Evolutionary conservation across 2,888 invertebrate genomes (phyloP), one percentile per base, ranked within the genome.

Genomic region (Tineola bisselliella): DNA sequence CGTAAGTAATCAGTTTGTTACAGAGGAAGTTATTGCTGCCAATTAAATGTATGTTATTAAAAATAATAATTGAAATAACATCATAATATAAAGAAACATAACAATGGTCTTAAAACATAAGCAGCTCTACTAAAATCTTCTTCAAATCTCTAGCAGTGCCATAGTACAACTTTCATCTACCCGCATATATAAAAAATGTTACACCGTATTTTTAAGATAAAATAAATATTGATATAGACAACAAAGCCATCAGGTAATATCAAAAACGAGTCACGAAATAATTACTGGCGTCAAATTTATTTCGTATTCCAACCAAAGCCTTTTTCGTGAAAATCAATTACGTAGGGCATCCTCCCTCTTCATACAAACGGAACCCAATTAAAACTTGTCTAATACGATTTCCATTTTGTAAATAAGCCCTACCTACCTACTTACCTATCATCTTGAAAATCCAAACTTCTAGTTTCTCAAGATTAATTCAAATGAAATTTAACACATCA

Each of bases 291-390:
- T 64, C 63, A 63, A 38, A 61, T 19, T 62, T 44, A 62, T 64
- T 68, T 64, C 60, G 62, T 64, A 67, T 64, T 65, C 61, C 48
- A 60, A 62, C 62, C 64, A 64, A 66, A 65, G 64, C 63, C 59
- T 62, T 64, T 64, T 61, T 62, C 59, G 61, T 60, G 33, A 62
- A 63, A 62, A 63, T 62, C 62, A 64, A 64, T 66, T 65, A 64
- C 61, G 58, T 63, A 64, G 62, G 63, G 62, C 64, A 66, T 63
- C 64, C 60, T 54, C 31, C 33, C 31, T 62, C 60, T 25, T 44
- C 58, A 60, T 59, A 61, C 62, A 62, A 63, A 62, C 58, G 52
- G 60, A 58, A 62, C 60, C 63, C 65, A 64, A 63, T 65, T 63
- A 63, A 62, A 65, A 65, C 63, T 66, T 66, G 56, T 62, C 38